Percentiles rank a stretch among this genome's conserved stretches.
phyloP scores from a whole-genome alignment of 2,113 vertebrate genomes.

The Cyanoderma ruficeps region DNA sequence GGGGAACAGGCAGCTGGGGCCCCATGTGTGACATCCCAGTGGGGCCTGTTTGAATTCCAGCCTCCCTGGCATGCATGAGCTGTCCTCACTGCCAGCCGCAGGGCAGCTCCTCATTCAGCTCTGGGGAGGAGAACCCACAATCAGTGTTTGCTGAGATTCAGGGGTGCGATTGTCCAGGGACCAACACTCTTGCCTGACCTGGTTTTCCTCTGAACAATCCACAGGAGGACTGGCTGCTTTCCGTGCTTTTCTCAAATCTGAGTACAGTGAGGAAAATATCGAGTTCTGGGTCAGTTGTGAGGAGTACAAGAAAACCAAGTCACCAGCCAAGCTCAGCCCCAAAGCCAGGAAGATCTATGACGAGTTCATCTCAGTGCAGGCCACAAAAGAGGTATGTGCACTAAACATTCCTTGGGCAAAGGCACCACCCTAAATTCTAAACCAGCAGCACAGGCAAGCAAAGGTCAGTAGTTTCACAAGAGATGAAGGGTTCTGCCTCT shows the following conservation, averaged over 20 bases:
- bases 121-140: neutral
- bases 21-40: neutral
- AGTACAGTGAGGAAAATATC: constrained; percentile 93
- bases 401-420: neutral
- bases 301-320: constrained; percentile 83
- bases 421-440: neutral
- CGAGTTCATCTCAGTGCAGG: constrained; percentile 83
- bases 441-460: neutral
- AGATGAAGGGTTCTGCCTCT: neutral
- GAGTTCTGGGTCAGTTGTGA: constrained; percentile 91
- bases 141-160: neutral
- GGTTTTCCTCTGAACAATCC: neutral
- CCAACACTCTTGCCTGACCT: neutral
- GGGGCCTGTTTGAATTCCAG: neutral
- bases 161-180: rapidly evolving
- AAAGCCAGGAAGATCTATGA: constrained; percentile 88
- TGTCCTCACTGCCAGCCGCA: neutral
- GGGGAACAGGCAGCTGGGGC: neutral
- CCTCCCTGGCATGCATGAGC: rapidly evolving
- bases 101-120: neutral
- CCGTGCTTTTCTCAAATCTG: constrained; percentile 84
- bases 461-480: neutral
- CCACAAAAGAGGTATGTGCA: constrained; percentile 84
- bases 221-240: constrained; percentile 85
- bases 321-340: constrained; percentile 70